Percentiles rank a stretch among this genome's conserved stretches.
These are phyloP conservation scores for Hycleus cichorii DNA, from an alignment of 1,140 invertebrate species.

Conservation along the genomic window DNA sequence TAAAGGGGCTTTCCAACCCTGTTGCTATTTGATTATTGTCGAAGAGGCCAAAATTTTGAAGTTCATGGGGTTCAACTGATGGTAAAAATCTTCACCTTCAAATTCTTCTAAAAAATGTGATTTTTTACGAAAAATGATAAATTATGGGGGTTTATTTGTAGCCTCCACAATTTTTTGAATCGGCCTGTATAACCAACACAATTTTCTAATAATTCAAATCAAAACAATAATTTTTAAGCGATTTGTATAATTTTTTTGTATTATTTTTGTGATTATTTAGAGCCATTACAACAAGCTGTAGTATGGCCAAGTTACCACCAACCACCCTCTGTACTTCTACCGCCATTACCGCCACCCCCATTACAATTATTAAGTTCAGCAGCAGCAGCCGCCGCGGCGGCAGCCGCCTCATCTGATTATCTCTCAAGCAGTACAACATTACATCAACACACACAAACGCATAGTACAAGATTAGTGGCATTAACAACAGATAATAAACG, in stretches of 20 bases:
- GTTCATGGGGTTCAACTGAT: no score
- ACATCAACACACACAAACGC: constrained; percentile 53
- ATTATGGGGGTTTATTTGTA: no score
- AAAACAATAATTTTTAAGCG: not conserved
- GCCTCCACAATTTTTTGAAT: no score
- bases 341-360: constrained; percentile 52
- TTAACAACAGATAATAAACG: constrained; percentile 50
- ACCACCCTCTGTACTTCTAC: constrained; percentile 52
- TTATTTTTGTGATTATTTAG: constrained; percentile 42
- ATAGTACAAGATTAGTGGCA: constrained; percentile 50
- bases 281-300: constrained; percentile 67
- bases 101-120: no score
- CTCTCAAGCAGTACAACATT: constrained; percentile 44
- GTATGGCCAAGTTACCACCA: constrained; percentile 61
- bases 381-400: constrained; percentile 32
- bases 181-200: no score
- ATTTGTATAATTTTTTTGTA: not conserved
- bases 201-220: not conserved
- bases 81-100: no score
- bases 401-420: constrained; percentile 41
- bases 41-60: no score
- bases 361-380: constrained; percentile 54
- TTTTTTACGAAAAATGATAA: no score
- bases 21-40: no score
- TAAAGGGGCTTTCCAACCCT: no score